A percentile compares a stretch with the other conserved stretches of the same genome.
Evolutionary conservation across 1,140 invertebrate species (phyloP).

Genomic region (Drosophila repletoides): DNA sequence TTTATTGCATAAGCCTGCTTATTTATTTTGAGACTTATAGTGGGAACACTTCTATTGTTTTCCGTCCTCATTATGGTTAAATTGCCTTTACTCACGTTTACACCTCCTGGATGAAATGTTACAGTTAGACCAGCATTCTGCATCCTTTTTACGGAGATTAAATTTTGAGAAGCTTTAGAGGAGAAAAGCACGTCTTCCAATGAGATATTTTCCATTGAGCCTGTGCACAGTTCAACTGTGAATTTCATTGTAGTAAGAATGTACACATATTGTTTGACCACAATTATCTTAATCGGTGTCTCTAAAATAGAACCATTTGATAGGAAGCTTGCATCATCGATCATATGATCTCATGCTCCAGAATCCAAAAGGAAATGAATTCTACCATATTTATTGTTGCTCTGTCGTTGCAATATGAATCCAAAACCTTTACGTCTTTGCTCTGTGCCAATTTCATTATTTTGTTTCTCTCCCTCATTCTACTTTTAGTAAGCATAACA

Average conservation of each 20-base stretch:
- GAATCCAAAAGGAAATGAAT: conserved; percentile 76
- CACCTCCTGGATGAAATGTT: conserved; percentile 49
- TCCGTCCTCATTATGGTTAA: too few species aligned
- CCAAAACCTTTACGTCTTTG: conserved; percentile 15
- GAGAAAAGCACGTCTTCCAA: conserved; percentile 26
- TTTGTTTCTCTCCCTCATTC: conserved; percentile 8
- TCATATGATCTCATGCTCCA: conserved; percentile 74
- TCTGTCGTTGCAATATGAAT: conserved; percentile 13
- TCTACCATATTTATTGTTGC: conserved; percentile 24
- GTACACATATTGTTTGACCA: conserved; percentile 31
- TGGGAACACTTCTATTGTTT: conserved; percentile 29
- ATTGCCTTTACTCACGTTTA: conserved; percentile 30
- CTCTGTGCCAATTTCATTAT: conserved; percentile 14
- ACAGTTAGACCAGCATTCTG: conserved; percentile 20
- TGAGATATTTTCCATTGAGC: conserved; percentile 9
- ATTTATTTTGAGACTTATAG: conserved; percentile 12
- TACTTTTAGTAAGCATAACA: conserved; percentile 29
- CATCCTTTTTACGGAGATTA: conserved; percentile 35
- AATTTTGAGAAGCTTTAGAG: conserved; percentile 27
- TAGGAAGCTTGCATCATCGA: conserved; percentile 64
- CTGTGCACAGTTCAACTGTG: conserved; percentile 11
- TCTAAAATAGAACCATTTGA: conserved; percentile 24
- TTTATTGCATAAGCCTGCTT: conserved; percentile 7
- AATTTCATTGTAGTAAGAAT: conserved; percentile 24
- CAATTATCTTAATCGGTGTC: conserved; percentile 21